These are phyloP conservation scores for Drosophila affinis DNA, from an alignment of 2,888 invertebrate species.

Conservation along the genomic window DNA sequence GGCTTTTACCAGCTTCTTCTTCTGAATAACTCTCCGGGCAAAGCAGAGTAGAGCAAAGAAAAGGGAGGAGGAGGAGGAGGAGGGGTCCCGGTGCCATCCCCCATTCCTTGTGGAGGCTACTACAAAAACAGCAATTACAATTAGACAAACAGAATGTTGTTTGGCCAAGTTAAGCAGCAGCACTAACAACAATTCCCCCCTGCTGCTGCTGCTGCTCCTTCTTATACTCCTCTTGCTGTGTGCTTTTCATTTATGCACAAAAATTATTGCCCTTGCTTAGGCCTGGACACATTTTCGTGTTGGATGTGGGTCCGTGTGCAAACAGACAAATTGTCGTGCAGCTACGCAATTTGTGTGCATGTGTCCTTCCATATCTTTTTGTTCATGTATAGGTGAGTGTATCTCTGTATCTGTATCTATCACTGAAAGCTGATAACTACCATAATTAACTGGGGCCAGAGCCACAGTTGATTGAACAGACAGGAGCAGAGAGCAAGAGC, in stretches of 20 bases:
- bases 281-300: slow-evolving; percentile 75
- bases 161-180: slow-evolving; percentile 79
- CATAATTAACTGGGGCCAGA: slow-evolving; percentile 66
- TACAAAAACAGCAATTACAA: slow-evolving; percentile 79
- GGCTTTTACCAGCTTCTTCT: slow-evolving; percentile 4
- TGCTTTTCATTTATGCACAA: slow-evolving; percentile 80
- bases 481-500: background rate
- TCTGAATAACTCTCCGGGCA: background rate
- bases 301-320: slow-evolving; percentile 35
- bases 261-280: slow-evolving; percentile 80
- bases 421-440: slow-evolving; percentile 63
- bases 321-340: slow-evolving; percentile 49
- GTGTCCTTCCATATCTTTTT: background rate
- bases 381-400: slow-evolving; percentile 4
- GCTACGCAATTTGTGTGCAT: slow-evolving; percentile 35
- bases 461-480: slow-evolving; percentile 40
- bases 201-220: background rate
- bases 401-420: slow-evolving; percentile 33
- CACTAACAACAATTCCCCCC: slow-evolving; percentile 41
- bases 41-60: background rate
- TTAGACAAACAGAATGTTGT: slow-evolving; percentile 81
- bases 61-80: background rate
- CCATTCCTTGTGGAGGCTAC: slow-evolving; percentile 37
- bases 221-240: slow-evolving; percentile 39
- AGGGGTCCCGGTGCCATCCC: background rate